These are phyloP conservation scores for Poeciliopsis turrubarensis DNA, from an alignment of 2,113 vertebrate genomes.

Conservation along the genomic window DNA sequence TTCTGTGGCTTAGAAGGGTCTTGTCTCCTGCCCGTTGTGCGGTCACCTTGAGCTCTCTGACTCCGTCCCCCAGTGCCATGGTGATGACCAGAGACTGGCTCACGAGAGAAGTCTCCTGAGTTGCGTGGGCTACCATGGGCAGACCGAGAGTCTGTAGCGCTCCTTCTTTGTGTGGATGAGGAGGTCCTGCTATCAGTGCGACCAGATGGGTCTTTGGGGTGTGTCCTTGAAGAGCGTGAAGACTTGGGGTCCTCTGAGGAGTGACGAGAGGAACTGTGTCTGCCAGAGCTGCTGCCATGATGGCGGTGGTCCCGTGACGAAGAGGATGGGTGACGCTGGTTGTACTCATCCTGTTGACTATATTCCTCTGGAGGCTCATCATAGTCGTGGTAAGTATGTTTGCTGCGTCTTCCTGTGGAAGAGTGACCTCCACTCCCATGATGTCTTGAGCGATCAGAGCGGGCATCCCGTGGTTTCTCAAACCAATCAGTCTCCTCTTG, in stretches of 20 bases:
- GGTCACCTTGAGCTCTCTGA: conserved; percentile 80
- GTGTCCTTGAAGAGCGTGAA: conserved; percentile 86
- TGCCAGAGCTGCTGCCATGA: conserved; percentile 87
- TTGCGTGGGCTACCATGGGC: conserved; percentile 83
- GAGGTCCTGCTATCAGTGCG: conserved; percentile 85
- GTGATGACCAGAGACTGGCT: conserved; percentile 81
- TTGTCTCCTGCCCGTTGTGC: conserved; percentile 75
- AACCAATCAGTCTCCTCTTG: conserved; percentile 99
- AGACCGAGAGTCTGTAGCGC: conserved; percentile 78
- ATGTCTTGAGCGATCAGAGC: conserved; percentile 92
- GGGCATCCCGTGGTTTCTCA: conserved; percentile 97
- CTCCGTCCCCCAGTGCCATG: conserved; percentile 83
- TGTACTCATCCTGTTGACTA: conserved; percentile 89
- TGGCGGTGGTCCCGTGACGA: conserved; percentile 89
- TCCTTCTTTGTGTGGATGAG: conserved; percentile 84
- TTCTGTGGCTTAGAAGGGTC: conserved; percentile 80
- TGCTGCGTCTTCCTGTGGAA: conserved; percentile 89
- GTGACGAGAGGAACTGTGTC: conserved; percentile 88
- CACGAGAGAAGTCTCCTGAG: conserved; percentile 86
- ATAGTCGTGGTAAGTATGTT: conserved; percentile 95
- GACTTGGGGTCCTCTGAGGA: conserved; percentile 85
- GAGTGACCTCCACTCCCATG: conserved; percentile 87
- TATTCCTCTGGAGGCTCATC: conserved; percentile 95
- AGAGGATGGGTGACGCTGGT: conserved; percentile 82
- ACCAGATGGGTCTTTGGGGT: conserved; percentile 84